These are phyloP conservation scores for Zapornia atra DNA, from an alignment of 2,113 vertebrate species.

Conservation along the genomic window DNA sequence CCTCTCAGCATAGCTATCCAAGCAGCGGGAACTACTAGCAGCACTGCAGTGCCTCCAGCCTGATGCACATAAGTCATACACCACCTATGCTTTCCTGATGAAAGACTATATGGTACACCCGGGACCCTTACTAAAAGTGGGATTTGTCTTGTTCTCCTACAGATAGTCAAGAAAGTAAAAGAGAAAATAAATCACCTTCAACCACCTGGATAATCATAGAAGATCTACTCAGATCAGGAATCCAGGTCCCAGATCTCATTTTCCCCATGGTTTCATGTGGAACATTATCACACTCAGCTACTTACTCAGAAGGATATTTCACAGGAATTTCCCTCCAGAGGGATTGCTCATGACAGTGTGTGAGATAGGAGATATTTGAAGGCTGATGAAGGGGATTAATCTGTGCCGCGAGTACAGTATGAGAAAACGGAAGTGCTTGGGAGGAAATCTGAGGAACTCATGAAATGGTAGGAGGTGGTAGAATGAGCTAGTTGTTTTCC, in stretches of 20 bases:
- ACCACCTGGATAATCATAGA: neutral
- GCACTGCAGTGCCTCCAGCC: neutral
- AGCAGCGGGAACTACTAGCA: neutral
- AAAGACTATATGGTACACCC: neutral
- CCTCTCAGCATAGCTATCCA: neutral
- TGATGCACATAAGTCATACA: neutral
- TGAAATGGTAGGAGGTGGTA: neutral
- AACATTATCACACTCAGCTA: constrained; percentile 7
- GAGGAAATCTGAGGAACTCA: neutral
- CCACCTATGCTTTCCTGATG: neutral
- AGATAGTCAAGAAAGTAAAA: neutral
- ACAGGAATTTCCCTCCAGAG: constrained; percentile 33
- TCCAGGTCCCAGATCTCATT: neutral
- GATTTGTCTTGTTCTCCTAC: neutral
- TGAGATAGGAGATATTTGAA: neutral
- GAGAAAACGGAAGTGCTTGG: neutral
- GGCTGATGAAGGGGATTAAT: neutral
- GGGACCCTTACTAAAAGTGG: neutral
- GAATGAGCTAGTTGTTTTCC: neutral
- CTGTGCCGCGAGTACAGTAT: neutral
- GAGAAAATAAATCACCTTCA: constrained; percentile 6
- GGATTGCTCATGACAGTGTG: neutral
- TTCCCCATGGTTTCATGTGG: neutral
- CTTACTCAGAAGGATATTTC: constrained; percentile 29
- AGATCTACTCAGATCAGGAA: neutral